Percentiles rank a stretch among this genome's conserved stretches.
Conservation (phyloP, 2,113 vertebrate species). For the Oreocharis arfaki region DNA sequence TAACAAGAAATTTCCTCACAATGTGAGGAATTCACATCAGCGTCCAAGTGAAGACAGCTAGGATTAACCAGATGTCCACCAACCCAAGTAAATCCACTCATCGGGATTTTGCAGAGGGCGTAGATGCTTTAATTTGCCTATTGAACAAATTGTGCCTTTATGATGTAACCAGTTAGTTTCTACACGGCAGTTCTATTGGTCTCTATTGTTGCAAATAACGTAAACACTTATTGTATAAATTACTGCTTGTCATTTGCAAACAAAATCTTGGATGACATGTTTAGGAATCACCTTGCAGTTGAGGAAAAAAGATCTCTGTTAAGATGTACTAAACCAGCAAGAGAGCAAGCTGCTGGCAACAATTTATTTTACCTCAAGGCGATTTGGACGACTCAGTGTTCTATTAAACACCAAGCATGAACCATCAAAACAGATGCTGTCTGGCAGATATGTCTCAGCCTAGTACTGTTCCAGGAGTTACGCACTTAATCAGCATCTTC, state of each 20-base stretch:
- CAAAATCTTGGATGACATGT: neutral
- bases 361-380: slow-evolving; percentile 31
- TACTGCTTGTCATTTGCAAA: slow-evolving; percentile 19
- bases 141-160: slow-evolving; percentile 11
- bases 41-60: slow-evolving; percentile 44
- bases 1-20: slow-evolving; percentile 54
- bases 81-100: slow-evolving; percentile 55
- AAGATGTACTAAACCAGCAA: neutral
- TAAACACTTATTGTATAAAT: slow-evolving; percentile 5
- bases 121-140: slow-evolving; percentile 22
- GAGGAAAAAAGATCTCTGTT: neutral
- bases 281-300: slow-evolving; percentile 39
- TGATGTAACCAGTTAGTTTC: neutral
- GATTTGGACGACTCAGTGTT: neutral
- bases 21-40: slow-evolving; percentile 44
- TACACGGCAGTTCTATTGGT: neutral
- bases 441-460: slow-evolving; percentile 14
- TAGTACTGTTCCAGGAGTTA: slow-evolving; percentile 11
- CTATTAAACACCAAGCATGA: slow-evolving; percentile 36
- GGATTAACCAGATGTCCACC: slow-evolving; percentile 62
- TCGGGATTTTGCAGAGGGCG: slow-evolving; percentile 25
- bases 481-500: slow-evolving; percentile 12
- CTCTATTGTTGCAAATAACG: neutral
- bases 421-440: neutral
- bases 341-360: slow-evolving; percentile 35